Evolutionary conservation across 2,797 vertebrate genomes (phyloP).

Genomic region (Cryptoprocta ferox): DNA sequence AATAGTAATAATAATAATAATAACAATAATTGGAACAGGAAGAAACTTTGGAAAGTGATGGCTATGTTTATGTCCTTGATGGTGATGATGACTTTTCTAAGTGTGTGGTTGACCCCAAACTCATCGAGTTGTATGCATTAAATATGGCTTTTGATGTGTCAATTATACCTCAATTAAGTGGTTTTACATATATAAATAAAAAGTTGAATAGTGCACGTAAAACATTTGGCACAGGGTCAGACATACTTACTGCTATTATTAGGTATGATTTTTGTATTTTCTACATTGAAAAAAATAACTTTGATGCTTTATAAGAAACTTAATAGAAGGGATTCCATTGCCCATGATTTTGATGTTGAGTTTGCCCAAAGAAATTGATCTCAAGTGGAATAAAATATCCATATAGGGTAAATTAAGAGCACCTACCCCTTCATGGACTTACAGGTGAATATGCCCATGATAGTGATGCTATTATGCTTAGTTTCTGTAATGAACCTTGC

Average conservation of each 20-base stretch:
- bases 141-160: not conserved
- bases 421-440: not conserved
- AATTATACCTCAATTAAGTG: not conserved
- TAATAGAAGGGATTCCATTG: slow-evolving; percentile 19
- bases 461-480: not conserved
- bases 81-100: slow-evolving; percentile 15
- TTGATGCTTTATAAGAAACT: not conserved
- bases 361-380: not conserved
- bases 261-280: slow-evolving; percentile 6
- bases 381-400: slow-evolving; percentile 52
- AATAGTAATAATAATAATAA: not conserved
- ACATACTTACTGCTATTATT: not conserved
- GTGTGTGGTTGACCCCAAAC: not conserved
- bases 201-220: not conserved
- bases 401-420: not conserved
- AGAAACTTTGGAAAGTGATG: not conserved
- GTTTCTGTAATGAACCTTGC: slow-evolving; percentile 2
- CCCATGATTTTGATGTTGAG: not conserved
- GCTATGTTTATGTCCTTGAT: not conserved
- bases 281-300: slow-evolving; percentile 13
- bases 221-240: not conserved
- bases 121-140: not conserved
- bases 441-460: not conserved
- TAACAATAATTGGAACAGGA: not conserved
- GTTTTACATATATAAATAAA: not conserved